phyloP scores from a whole-genome alignment of 1,140 invertebrate genomes.

The Ditylenchus dipsaci region DNA sequence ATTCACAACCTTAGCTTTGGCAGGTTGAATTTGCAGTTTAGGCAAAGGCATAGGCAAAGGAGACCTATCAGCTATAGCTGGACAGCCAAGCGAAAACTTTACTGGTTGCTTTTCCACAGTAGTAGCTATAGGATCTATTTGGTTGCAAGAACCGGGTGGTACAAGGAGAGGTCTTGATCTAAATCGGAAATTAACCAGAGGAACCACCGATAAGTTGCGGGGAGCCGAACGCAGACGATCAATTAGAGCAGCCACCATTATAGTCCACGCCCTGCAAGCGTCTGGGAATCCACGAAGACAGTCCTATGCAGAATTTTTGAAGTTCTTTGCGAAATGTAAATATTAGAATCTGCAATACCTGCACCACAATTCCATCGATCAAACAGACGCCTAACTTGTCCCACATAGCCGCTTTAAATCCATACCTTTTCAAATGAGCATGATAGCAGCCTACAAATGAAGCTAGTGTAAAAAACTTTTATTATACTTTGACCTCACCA shows the following conservation, averaged over 20 bases:
- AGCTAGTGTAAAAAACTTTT: background rate
- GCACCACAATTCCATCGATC: conserved; percentile 46
- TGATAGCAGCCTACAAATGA: conserved; percentile 44
- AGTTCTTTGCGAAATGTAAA: too few relatives aligned
- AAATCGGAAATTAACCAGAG: conserved; percentile 9
- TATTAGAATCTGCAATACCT: conserved; percentile 17
- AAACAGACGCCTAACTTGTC: conserved; percentile 50
- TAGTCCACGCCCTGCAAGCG: conserved; percentile 47
- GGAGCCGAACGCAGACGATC: conserved; percentile 49
- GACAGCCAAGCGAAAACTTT: too few relatives aligned
- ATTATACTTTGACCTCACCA: conserved; percentile 17
- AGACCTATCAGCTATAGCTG: too few relatives aligned
- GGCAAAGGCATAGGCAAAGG: too few relatives aligned
- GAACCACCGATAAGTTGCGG: conserved; percentile 22
- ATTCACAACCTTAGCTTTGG: too few relatives aligned
- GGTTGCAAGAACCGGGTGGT: background rate
- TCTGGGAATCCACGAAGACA: conserved; percentile 47
- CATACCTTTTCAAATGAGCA: conserved; percentile 37
- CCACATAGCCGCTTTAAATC: conserved; percentile 47
- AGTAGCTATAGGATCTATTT: too few relatives aligned
- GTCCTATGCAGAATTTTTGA: conserved; percentile 24
- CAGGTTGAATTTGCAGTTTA: too few relatives aligned
- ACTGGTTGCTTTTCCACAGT: too few relatives aligned
- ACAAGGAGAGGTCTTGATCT: background rate
- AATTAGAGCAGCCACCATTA: conserved; percentile 48